Evolutionary conservation across 53 echinoderm and acorn worm species (phyloP).

Genomic region (Zoroaster sp.): DNA sequence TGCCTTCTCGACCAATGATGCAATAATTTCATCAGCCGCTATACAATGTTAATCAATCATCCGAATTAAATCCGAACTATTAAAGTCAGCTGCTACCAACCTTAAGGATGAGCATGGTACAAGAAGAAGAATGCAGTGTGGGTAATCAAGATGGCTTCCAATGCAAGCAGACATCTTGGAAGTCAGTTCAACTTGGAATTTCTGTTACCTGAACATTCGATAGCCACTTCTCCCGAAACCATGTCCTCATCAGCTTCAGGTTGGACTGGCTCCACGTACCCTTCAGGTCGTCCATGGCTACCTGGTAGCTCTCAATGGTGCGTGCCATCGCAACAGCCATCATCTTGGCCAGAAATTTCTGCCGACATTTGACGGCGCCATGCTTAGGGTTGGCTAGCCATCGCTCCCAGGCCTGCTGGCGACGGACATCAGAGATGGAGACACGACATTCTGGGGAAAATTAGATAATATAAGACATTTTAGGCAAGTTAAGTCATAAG

Average conservation of each 20-base stretch:
- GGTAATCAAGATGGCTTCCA: too few relatives aligned
- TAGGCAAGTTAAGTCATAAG: too few relatives aligned
- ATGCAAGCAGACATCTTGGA: too few relatives aligned
- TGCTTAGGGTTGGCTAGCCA: neutral
- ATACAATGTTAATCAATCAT: too few relatives aligned
- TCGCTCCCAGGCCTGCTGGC: slow-evolving; percentile 18
- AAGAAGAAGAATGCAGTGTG: too few relatives aligned
- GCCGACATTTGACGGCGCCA: neutral
- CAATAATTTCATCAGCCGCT: too few relatives aligned
- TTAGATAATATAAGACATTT: neutral
- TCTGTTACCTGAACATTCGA: slow-evolving; percentile 15
- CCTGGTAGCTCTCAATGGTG: neutral
- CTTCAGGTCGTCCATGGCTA: neutral
- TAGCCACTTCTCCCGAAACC: slow-evolving; percentile 26
- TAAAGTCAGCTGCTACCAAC: too few relatives aligned
- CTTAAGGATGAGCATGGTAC: too few relatives aligned
- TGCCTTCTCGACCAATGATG: too few relatives aligned
- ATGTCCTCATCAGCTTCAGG: neutral
- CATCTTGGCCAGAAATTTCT: neutral
- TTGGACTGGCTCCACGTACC: neutral
- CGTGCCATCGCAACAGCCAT: neutral
- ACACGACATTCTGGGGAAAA: neutral
- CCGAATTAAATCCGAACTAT: too few relatives aligned
- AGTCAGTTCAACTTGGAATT: neutral
- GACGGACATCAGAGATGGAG: neutral